Base-by-base conservation (phyloP, 1,140 invertebrate species). In the Magallana gigas region DNA sequence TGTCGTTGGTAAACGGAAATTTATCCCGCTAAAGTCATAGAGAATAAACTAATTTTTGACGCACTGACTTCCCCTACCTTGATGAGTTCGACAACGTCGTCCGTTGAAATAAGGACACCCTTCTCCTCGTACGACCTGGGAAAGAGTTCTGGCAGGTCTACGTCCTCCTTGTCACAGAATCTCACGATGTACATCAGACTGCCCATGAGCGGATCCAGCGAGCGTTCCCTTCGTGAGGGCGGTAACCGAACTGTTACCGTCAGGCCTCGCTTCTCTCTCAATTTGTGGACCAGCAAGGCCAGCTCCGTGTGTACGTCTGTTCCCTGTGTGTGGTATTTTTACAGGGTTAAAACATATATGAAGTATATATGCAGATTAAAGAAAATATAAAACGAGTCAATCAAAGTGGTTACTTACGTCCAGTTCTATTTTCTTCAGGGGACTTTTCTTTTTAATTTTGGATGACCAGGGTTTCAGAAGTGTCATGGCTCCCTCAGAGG, bases 401-500 rank as follows among this genome's bases (percentile, higher is more conserved):
- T 14, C 11, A 57, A 12, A 2, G 0, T n/a, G 3, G 18, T 57
- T 62, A 83, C 82, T 80, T 89, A 89, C 88, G 64, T 89, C 71
- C n/a, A 89, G 60, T 64, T 89, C 88, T 16, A 89, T 57, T 29
- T 9, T 60, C 12, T 60, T 57, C 16, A 87, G 62, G 12, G 64
- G 56, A n/a, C 57, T 84, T 36, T n/a, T 89, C 82, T 86, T 89
- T 23, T 71, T 83, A 18, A 87, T 48, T 58, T 84, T 87, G 16
- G 88, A 89, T 6, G 88, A 83, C 60, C 71, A 89, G 58, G 88
- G 88, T 86, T 89, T 89, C 9, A 89, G 60, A 16, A 89, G 57
- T 2, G 57, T 86, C 12, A 86, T 57, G 59, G 88, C 88, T 56
- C 88, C 88, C 7, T 84, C 88, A 23, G 88, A 57, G 12, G 88